Percentiles rank a stretch among this genome's conserved stretches.
Evolutionary conservation across 2,113 vertebrate genomes (phyloP).

Genomic region (Colinus virginianus): DNA sequence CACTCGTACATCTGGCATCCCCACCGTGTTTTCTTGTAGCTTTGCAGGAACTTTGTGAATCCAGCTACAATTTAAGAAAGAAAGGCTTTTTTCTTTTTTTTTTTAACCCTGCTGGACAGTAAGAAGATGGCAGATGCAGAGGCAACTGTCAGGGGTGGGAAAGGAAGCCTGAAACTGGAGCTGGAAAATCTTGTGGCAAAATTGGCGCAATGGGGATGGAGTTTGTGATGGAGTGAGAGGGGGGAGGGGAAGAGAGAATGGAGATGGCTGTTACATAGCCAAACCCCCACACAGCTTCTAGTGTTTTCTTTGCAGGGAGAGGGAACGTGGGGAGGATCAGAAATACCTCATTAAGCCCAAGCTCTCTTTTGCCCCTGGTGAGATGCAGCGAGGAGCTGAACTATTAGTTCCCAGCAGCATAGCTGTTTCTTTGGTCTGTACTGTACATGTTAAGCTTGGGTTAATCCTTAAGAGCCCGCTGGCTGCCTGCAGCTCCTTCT

Average conservation of each 20-base stretch:
- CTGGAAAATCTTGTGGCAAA: neutral
- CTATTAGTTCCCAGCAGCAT: neutral
- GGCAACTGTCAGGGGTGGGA: neutral
- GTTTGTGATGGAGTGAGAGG: neutral
- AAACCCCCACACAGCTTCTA: neutral
- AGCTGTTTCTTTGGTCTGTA: neutral
- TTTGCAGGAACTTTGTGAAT: neutral
- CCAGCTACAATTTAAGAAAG: neutral
- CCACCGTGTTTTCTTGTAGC: neutral
- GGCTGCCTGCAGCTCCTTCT: neutral
- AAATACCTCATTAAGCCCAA: neutral
- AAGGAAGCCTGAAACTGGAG: neutral
- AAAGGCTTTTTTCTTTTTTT: neutral
- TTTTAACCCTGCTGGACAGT: neutral
- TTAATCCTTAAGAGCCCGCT: slow-evolving; percentile 2
- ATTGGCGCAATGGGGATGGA: neutral
- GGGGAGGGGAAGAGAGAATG: neutral
- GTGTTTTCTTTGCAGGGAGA: neutral
- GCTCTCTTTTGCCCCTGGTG: neutral
- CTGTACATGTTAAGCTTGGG: neutral
- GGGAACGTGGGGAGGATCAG: neutral
- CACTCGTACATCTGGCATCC: neutral
- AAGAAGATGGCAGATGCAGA: neutral
- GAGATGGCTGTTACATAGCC: neutral
- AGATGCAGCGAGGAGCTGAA: neutral